Percentiles rank a stretch among this genome's conserved stretches.
Evolutionary conservation across 2,888 invertebrate genomes (phyloP).

Genomic region (Smittia aterrima): DNA sequence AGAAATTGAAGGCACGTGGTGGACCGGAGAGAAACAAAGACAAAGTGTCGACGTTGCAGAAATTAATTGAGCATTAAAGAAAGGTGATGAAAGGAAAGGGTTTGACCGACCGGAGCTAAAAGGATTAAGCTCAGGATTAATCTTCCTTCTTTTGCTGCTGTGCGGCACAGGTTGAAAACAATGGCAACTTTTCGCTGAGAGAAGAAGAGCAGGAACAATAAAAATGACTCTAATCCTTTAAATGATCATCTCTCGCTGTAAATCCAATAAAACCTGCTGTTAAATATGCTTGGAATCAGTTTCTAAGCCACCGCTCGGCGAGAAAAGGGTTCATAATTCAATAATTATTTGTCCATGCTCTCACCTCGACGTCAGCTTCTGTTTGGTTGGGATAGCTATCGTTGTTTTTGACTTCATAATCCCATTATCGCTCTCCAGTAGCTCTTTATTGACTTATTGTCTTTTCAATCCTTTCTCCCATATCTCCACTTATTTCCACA

Average conservation of each 20-base stretch:
- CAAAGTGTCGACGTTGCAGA: constrained; percentile 20
- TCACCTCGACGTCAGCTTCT: not conserved
- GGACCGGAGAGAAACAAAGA: not conserved
- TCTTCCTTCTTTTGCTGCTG: not conserved
- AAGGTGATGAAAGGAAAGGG: constrained; percentile 9
- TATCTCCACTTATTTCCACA: constrained; percentile 3
- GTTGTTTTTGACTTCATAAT: constrained; percentile 40
- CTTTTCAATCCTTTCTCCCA: constrained; percentile 29
- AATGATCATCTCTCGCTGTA: constrained; percentile 34
- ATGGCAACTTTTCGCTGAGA: not conserved
- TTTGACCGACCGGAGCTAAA: constrained; percentile 24
- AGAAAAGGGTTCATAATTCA: constrained; percentile 40
- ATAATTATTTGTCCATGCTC: constrained; percentile 30
- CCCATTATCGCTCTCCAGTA: constrained; percentile 37
- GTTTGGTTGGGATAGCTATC: not conserved
- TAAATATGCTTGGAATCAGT: constrained; percentile 18
- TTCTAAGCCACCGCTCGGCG: not conserved
- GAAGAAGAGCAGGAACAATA: constrained; percentile 7
- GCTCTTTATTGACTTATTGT: constrained; percentile 41
- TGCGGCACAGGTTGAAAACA: not conserved
- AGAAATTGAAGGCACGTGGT: constrained; percentile 7
- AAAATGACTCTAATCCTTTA: constrained; percentile 36
- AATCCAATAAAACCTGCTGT: constrained; percentile 42
- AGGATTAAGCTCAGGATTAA: constrained; percentile 40
- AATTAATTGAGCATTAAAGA: constrained; percentile 18